phyloP scores from a whole-genome alignment of 1,140 invertebrate genomes.

The Pygmarrhopalites habei region DNA sequence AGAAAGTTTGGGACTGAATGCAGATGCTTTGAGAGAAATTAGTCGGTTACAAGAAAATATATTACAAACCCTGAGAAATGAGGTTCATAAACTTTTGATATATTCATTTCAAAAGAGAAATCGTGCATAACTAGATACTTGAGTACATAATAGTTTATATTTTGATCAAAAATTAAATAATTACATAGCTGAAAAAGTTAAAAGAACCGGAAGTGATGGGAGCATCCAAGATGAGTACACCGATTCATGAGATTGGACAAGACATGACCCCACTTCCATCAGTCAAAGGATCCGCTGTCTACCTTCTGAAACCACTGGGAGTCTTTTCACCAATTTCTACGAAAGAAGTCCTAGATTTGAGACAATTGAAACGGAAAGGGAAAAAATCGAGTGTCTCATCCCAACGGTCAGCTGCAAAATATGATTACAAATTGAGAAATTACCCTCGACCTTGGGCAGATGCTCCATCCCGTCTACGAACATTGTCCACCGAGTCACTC shows the following conservation, averaged over 20 bases:
- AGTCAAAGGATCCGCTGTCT: not conserved
- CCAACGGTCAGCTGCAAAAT: not conserved
- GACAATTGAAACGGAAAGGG: not conserved
- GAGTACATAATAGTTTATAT: too few relatives aligned
- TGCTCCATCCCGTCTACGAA: not conserved
- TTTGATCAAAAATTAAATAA: too few relatives aligned
- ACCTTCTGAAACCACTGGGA: not conserved
- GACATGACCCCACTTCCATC: not conserved
- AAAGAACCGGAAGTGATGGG: slow-evolving; percentile 4
- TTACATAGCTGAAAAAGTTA: slow-evolving; percentile 2
- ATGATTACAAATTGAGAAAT: slow-evolving; percentile 2
- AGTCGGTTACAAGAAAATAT: slow-evolving; percentile 5
- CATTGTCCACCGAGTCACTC: slow-evolving; percentile 1
- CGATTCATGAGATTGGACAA: not conserved
- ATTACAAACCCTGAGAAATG: slow-evolving; percentile 1
- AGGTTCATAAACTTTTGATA: not conserved
- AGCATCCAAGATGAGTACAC: not conserved
- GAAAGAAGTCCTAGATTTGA: too few relatives aligned
- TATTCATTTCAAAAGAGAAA: too few relatives aligned
- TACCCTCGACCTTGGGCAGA: slow-evolving; percentile 14
- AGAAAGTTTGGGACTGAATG: not conserved
- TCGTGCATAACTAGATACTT: too few relatives aligned
- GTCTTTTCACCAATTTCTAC: not conserved
- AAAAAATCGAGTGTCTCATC: not conserved
- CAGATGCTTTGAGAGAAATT: slow-evolving; percentile 8